Percentiles rank a stretch among this genome's conserved stretches.
These are phyloP conservation scores for Arenicola marina DNA, from an alignment of 2,888 invertebrate species.

Conservation along the genomic window DNA sequence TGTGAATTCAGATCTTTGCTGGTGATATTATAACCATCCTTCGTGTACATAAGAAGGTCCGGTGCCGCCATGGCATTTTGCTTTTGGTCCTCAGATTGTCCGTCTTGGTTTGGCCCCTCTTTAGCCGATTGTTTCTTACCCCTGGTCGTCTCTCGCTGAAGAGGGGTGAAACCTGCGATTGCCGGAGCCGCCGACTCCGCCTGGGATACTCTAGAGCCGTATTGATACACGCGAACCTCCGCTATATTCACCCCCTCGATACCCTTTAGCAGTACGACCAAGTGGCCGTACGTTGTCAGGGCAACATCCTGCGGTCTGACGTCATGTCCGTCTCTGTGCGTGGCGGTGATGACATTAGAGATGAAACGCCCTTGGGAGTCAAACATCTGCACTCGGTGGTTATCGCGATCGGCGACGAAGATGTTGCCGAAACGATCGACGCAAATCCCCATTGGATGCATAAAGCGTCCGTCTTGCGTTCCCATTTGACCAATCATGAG, in stretches of 20 bases:
- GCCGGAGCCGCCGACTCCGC: too few relatives aligned
- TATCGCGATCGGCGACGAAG: constrained; percentile 66
- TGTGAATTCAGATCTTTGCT: too few relatives aligned
- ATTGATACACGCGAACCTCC: constrained; percentile 13
- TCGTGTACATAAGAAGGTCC: too few relatives aligned
- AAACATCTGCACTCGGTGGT: constrained; percentile 63
- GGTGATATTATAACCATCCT: too few relatives aligned
- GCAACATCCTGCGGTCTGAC: constrained; percentile 8
- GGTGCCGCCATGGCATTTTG: too few relatives aligned
- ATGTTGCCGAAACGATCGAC: constrained; percentile 64
- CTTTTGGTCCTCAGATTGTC: too few relatives aligned
- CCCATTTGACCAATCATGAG: constrained; percentile 64
- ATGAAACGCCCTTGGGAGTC: constrained; percentile 13
- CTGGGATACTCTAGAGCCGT: too few relatives aligned
- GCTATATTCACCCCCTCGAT: constrained; percentile 14
- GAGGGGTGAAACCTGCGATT: too few relatives aligned
- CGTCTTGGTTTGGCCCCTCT: too few relatives aligned
- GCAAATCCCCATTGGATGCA: constrained; percentile 65
- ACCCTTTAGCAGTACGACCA: constrained; percentile 18
- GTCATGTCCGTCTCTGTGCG: constrained; percentile 13
- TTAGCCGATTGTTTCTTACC: too few relatives aligned
- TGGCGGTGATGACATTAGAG: constrained; percentile 3
- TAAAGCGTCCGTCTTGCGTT: constrained; percentile 65
- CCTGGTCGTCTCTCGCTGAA: too few relatives aligned
- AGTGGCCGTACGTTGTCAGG: constrained; percentile 4